Percentiles rank a stretch among this genome's conserved stretches.
These are phyloP conservation scores for Collichthys lucidus DNA, from an alignment of 2,113 vertebrate genomes.

Conservation along the genomic window DNA sequence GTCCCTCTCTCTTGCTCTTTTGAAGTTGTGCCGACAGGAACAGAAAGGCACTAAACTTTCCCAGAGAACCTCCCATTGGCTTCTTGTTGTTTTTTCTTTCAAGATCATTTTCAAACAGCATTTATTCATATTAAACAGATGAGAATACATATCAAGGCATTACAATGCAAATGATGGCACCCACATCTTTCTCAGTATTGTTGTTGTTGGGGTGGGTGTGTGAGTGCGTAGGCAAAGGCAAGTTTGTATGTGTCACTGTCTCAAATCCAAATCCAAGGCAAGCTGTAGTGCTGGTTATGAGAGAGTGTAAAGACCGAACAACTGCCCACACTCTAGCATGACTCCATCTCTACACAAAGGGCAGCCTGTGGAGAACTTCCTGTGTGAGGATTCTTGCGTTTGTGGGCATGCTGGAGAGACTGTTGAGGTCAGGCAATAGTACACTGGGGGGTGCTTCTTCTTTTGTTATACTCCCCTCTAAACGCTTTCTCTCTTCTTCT, in stretches of 20 bases:
- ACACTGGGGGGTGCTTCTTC: slow-evolving; percentile 58
- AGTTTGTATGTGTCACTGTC: slow-evolving; percentile 58
- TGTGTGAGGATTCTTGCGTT: slow-evolving; percentile 77
- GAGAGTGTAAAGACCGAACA: slow-evolving; percentile 56
- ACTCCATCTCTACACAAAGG: slow-evolving; percentile 75
- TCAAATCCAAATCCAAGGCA: slow-evolving; percentile 39
- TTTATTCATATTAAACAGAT: slow-evolving; percentile 79
- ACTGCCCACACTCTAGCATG: slow-evolving; percentile 70
- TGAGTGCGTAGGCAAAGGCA: slow-evolving; percentile 47
- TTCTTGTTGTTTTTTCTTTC: slow-evolving; percentile 82
- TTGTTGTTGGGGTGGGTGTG: slow-evolving; percentile 65
- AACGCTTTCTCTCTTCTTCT: slow-evolving; percentile 44
- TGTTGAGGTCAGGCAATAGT: slow-evolving; percentile 63
- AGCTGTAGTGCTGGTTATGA: slow-evolving; percentile 41
- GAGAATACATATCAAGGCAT: slow-evolving; percentile 78
- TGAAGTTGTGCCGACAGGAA: slow-evolving; percentile 77
- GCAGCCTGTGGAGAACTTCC: slow-evolving; percentile 75
- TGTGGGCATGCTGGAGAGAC: slow-evolving; percentile 70
- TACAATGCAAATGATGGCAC: slow-evolving; percentile 75
- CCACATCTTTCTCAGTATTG: slow-evolving; percentile 76
- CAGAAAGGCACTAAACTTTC: slow-evolving; percentile 69
- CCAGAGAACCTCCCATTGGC: slow-evolving; percentile 74
- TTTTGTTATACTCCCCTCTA: slow-evolving; percentile 61
- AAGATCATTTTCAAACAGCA: slow-evolving; percentile 80
- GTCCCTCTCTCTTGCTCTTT: slow-evolving; percentile 48